Evolutionary conservation across 2,113 vertebrate genomes (phyloP).

Genomic region (Arvicanthis niloticus): DNA sequence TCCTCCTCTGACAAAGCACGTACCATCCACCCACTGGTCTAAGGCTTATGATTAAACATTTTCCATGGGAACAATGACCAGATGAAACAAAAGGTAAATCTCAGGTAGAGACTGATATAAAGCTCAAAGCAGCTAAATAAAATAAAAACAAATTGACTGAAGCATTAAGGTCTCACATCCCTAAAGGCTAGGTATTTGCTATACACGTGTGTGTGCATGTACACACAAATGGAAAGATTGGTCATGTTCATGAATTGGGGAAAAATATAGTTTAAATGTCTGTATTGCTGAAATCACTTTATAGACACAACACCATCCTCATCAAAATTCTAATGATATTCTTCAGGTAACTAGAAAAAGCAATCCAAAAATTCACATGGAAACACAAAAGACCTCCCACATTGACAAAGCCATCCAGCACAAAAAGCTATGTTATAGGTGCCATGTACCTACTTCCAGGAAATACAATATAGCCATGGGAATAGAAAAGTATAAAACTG

Average conservation of each 20-base stretch:
- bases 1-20: not conserved
- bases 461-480: not conserved
- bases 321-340: not conserved
- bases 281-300: not conserved
- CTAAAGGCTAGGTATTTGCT: not conserved
- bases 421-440: not conserved
- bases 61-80: not conserved
- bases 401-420: not conserved
- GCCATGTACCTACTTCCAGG: not conserved
- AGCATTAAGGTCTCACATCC: not conserved
- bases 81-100: not conserved
- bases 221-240: not conserved
- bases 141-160: not conserved
- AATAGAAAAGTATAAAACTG: not conserved
- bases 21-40: not conserved
- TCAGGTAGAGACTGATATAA: not conserved
- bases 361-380: not conserved
- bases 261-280: not conserved
- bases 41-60: not conserved
- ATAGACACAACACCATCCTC: not conserved
- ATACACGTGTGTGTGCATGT: not conserved
- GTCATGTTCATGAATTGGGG: not conserved
- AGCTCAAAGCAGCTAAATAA: not conserved
- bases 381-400: not conserved
- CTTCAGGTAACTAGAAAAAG: not conserved